A percentile compares a stretch with the other conserved stretches of the same genome.
phyloP scores from a whole-genome alignment of 2,113 vertebrate species.

The Chionodraco myersi region DNA sequence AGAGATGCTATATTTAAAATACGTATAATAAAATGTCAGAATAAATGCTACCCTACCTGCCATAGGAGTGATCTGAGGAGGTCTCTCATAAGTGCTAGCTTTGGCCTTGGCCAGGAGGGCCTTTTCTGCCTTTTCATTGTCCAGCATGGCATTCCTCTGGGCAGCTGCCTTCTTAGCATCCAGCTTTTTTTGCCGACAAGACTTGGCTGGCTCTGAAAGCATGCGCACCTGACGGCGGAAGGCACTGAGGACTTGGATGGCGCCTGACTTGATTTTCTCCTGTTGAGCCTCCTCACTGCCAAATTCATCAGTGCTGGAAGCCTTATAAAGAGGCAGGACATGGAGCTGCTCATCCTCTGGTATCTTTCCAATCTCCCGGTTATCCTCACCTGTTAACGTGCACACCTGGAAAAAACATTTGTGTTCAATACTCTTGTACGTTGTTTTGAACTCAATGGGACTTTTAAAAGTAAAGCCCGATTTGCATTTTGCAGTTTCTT shows the following conservation, averaged over 20 bases:
- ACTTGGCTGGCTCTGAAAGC: constrained; percentile 94
- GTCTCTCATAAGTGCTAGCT: constrained; percentile 82
- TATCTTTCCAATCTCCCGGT: constrained; percentile 90
- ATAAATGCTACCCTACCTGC: constrained; percentile 72
- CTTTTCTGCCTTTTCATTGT: constrained; percentile 90
- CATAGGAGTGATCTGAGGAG: constrained; percentile 57
- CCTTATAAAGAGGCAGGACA: constrained; percentile 94
- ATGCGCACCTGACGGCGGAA: constrained; percentile 95
- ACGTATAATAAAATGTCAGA: neutral
- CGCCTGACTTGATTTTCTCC: constrained; percentile 91
- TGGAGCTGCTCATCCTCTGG: constrained; percentile 98
- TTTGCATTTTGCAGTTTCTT: neutral
- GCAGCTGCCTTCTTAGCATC: constrained; percentile 92
- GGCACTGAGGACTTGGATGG: constrained; percentile 93
- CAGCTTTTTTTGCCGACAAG: constrained; percentile 93
- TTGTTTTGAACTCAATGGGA: no score
- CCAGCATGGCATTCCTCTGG: constrained; percentile 88
- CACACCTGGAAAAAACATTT: constrained; percentile 86
- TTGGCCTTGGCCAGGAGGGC: constrained; percentile 87
- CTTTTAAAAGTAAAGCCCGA: no score
- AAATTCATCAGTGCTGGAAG: constrained; percentile 93
- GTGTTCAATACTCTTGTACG: constrained; percentile 1
- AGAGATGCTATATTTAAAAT: neutral
- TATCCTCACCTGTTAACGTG: constrained; percentile 96
- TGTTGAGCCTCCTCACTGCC: constrained; percentile 92